Base-by-base conservation (phyloP, 2,888 invertebrate genomes). In the Melangyna quadrimaculata region DNA sequence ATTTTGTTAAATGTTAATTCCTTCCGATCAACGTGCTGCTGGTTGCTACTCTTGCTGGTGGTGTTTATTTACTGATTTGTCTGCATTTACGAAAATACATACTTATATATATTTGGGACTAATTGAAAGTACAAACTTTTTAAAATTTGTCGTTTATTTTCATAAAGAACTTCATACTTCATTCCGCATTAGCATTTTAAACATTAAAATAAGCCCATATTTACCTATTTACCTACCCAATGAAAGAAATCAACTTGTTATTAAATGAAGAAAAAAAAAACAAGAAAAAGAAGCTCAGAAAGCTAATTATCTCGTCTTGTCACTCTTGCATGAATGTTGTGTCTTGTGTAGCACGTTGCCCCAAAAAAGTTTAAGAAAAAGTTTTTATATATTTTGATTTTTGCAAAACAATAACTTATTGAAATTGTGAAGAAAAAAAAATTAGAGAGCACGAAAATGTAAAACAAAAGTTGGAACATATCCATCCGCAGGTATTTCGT, bases 321-420 rank as follows among this genome's bases (percentile, higher is more conserved):
- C 59, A 35, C 59, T 59, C 35, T 59, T 35, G 35, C 12, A 59
- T 59, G 59, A 59, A 59, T 59, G 59, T 59, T 59, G 35, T 35
- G 59, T 59, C 35, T 59, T 59, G 32, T 35, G 59, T 35, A 59
- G 59, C 59, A 59, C 59, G 59, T 59, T 59, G 59, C 22, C 59
- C 59, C 19, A 59, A 59, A 59, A 35, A 57, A 57, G 29, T 57
- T 35, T 35, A 7, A 19, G 29, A 29, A 55, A 55, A 53, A 9
- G 27, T 14, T 35, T 55, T 32, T 55, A 17, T 55, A n/a, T 29
- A n/a, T 55, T 59, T 22, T 35, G 17, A 35, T 22, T 35, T n/a
- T 35, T 59, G 59, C 59, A 32, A 55, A 55, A 55, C 59, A 32
- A 35, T 59, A 19, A 35, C 37, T 19, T 22, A 35, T 55, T 32